Conservation (phyloP, 2,888 invertebrate genomes). For the Nymphalis c-album region DNA sequence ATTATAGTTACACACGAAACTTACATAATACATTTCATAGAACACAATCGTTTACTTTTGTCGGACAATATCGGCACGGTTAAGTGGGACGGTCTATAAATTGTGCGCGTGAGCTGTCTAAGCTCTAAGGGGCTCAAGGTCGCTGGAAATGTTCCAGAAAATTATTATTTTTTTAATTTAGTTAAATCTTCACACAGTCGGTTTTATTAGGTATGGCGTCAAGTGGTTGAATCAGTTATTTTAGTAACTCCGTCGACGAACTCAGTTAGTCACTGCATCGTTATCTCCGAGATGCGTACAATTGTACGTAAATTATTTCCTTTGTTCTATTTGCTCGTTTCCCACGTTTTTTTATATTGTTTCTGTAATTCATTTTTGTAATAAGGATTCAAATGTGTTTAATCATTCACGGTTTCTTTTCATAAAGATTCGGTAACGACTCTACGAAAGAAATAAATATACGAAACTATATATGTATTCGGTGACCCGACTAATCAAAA, state of each 20-base stretch:
- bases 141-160: constrained; percentile 76
- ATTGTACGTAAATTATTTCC: constrained; percentile 14
- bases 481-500: too few relatives aligned
- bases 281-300: constrained; percentile 14
- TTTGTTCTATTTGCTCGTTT: constrained; percentile 22
- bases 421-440: too few relatives aligned
- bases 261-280: constrained; percentile 22
- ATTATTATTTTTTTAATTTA: constrained; percentile 46
- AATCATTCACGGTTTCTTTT: too few relatives aligned
- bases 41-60: constrained; percentile 27
- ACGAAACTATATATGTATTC: too few relatives aligned
- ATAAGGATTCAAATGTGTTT: neutral
- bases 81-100: constrained; percentile 72
- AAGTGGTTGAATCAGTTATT: constrained; percentile 32
- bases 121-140: constrained; percentile 72
- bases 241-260: constrained; percentile 24
- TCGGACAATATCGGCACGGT: constrained; percentile 42
- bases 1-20: constrained; percentile 25
- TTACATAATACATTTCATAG: constrained; percentile 21
- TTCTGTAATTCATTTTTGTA: constrained; percentile 7
- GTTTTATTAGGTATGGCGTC: constrained; percentile 30
- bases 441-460: too few relatives aligned
- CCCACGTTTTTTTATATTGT: constrained; percentile 21
- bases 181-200: constrained; percentile 18
- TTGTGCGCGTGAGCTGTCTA: constrained; percentile 64